These are phyloP conservation scores for Vanacampus margaritifer DNA, from an alignment of 2,113 vertebrate genomes.

Conservation along the genomic window DNA sequence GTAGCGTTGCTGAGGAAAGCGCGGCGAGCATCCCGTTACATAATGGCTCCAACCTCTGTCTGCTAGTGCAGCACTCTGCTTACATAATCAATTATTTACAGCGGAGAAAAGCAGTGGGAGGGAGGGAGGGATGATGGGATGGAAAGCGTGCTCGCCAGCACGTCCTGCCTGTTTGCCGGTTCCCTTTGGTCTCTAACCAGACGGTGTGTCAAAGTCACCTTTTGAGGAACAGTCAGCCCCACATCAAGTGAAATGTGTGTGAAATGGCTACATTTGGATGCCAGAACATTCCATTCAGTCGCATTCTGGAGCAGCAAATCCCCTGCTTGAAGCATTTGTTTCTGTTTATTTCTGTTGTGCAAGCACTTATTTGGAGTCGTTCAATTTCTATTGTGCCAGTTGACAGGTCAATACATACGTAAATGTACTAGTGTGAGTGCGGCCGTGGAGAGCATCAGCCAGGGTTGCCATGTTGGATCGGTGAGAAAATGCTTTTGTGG, in stretches of 20 bases:
- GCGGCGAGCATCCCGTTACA: constrained; percentile 29
- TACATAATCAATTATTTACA: constrained; percentile 59
- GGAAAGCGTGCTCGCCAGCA: constrained; percentile 16
- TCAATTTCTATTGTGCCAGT: too few relatives aligned
- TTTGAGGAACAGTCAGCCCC: not conserved
- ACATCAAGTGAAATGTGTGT: not conserved
- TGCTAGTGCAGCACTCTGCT: constrained; percentile 31
- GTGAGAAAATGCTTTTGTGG: not conserved
- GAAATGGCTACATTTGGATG: not conserved
- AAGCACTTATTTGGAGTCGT: too few relatives aligned
- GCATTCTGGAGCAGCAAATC: too few relatives aligned
- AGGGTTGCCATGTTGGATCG: constrained; percentile 9
- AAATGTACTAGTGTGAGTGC: too few relatives aligned
- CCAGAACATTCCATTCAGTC: not conserved
- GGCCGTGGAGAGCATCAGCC: not conserved
- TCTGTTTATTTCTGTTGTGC: too few relatives aligned
- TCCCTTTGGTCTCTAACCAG: not conserved
- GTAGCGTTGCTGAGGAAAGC: constrained; percentile 48
- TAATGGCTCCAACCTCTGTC: constrained; percentile 36
- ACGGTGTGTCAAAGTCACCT: not conserved
- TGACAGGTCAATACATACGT: too few relatives aligned
- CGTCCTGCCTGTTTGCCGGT: not conserved
- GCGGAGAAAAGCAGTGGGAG: constrained; percentile 23
- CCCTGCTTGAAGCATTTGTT: not conserved
- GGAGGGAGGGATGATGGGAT: constrained; percentile 12